Base-by-base conservation (phyloP, 2,797 vertebrate genomes). In the Enteromius mattozi region DNA sequence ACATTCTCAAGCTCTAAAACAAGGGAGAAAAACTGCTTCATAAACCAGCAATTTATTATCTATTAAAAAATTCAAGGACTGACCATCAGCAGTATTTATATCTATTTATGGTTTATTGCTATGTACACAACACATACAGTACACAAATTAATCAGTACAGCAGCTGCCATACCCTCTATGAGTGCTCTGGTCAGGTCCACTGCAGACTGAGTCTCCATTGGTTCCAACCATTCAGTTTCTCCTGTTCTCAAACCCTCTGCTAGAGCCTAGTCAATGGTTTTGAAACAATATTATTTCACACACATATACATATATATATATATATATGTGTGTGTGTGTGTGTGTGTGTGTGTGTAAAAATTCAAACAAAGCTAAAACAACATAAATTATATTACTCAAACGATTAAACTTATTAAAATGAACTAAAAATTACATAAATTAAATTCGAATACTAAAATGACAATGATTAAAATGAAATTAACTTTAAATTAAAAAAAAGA, bases 161-260 rank as follows among this genome's bases (percentile, higher is more conserved):
- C n/a, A 65, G 24, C 14, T 12, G 35, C 77, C 61, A 16, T 49
- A 98, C 98, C 98, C 89, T 96, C 94, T 19, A 99, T 90, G 87
- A 97, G 95, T 4, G 94, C 94, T 89, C 95, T 96, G 65, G 96
- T 96, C 87, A 97, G 89, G 74, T 96, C 94, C 81, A 96, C 86
- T 86, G 97, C 95, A 49, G 97, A 93, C 6, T 92, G 94, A 65
- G 90, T 91, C 88, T 97, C 96, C 45, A 95, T 78, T 0, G 96
- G 94, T 70, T 98, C 97, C 40, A 96, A 93, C 97, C 97, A 99
- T 82, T 98, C 96, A 0, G 94, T 96, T 88, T 96, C 94, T 81
- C 96, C 97, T 0, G 90, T 97, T 92, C 94, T 96, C 92, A 99
- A 91, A 83, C 96, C 96, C 88, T 96, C 94, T 59, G 96, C 96